phyloP scores from a whole-genome alignment of 2,888 invertebrate genomes.

The Drosophila lutescens region DNA sequence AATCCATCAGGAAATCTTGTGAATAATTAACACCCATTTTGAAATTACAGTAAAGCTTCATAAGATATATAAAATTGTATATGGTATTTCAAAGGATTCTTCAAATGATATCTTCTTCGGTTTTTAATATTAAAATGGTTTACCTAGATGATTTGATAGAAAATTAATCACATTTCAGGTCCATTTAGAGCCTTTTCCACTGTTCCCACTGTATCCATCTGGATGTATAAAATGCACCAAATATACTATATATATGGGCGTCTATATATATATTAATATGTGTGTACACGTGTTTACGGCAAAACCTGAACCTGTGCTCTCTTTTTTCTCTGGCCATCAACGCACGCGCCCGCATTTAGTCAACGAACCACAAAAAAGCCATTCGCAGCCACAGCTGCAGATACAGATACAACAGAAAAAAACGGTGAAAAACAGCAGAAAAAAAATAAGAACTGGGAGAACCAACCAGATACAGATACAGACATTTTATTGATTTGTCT shows the following conservation, averaged over 20 bases:
- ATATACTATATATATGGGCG: conserved; percentile 4
- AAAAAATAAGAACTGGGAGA: not conserved
- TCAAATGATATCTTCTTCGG: no score
- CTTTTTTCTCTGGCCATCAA: conserved; percentile 48
- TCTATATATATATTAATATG: not conserved
- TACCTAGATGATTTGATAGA: no score
- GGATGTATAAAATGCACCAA: conserved; percentile 20
- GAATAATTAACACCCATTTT: not conserved
- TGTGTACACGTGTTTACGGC: conserved; percentile 25
- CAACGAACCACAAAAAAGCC: conserved; percentile 72
- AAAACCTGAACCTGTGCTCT: conserved; percentile 27
- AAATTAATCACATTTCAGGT: not conserved
- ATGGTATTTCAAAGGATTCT: not conserved
- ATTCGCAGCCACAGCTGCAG: conserved; percentile 65
- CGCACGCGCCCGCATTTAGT: conserved; percentile 80
- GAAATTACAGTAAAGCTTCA: not conserved
- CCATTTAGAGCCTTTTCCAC: conserved; percentile 7
- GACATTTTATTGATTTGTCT: conserved; percentile 39
- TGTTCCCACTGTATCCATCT: conserved; percentile 27
- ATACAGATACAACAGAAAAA: conserved; percentile 55
- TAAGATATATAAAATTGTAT: not conserved
- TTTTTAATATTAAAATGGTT: not conserved
- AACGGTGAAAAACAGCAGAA: not conserved
- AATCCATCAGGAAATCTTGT: not conserved
- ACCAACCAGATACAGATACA: conserved; percentile 33